Base-by-base conservation (phyloP, 2,797 vertebrate genomes). In the Peromyscus aztecus region DNA sequence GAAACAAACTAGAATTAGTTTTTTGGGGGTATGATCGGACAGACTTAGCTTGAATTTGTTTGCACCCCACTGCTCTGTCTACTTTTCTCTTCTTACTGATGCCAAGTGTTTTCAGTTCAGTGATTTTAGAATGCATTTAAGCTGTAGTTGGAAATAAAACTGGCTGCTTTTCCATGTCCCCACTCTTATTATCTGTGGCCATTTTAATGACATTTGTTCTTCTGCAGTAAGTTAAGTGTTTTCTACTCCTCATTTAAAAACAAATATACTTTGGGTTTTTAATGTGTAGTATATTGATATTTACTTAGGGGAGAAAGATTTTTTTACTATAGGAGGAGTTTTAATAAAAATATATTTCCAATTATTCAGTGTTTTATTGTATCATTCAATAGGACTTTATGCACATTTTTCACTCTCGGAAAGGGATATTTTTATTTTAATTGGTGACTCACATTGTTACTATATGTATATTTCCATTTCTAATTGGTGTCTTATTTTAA, bases 1-100 rank as follows among this genome's bases (percentile, higher is more conserved):
- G 83, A 93, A 71, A 81, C 63, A 95, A 95, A 85, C 17, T 37
- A 67, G n/a, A 95, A 24, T 90, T 69, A 88, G 13, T 91, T 40
- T 78, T 55, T 61, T 40, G 6, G 31, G 17, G 17, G 24, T 4
- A 57, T 46, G 63, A 55, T 3, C 8, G 23, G 89, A 71, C 14
- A 63, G 67, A 27, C 6, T 34, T 93, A 34, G 9, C 63, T 94
- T 71, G 11, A 9, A 31, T 94, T 85, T 37, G 24, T 29, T 86
- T 24, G 80, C 61, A 1, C 77, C 77, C 46, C 16, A 46, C 43
- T 43, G 14, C 4, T 69, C 40, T 77, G 0, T 94, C 37, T 59
- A 6, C 17, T 55, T 83, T 76, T 55, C 49, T 94, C n/a, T 77
- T 81, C 9, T 34, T 91, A 1, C 31, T 19, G 24, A 29, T 55